phyloP scores from a whole-genome alignment of 2,888 invertebrate species.

The Cheilosia scutellata region DNA sequence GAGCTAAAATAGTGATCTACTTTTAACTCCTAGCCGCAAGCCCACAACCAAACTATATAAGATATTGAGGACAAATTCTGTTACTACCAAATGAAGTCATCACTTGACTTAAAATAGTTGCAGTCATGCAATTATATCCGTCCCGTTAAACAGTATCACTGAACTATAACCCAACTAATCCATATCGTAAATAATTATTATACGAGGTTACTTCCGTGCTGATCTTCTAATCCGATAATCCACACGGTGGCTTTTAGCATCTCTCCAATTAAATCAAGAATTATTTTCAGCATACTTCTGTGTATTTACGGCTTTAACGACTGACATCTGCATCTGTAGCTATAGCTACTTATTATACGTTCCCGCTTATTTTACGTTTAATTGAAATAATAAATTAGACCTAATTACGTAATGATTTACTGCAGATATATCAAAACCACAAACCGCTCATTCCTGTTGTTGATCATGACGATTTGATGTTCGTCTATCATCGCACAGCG shows the following conservation, averaged over 20 bases:
- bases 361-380: conserved; percentile 8
- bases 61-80: too few species aligned
- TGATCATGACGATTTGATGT: conserved; percentile 62
- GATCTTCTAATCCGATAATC: not conserved
- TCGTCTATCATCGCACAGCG: conserved; percentile 55
- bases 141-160: not conserved
- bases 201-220: not conserved
- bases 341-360: not conserved
- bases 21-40: too few species aligned
- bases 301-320: conserved; percentile 1
- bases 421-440: conserved; percentile 48
- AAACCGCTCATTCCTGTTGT: conserved; percentile 49
- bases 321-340: not conserved
- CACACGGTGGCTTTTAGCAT: not conserved
- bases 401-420: conserved; percentile 59
- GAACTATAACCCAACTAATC: not conserved
- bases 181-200: not conserved
- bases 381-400: conserved; percentile 54
- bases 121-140: not conserved
- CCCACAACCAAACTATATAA: too few species aligned
- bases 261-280: conserved; percentile 5
- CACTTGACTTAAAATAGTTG: too few species aligned
- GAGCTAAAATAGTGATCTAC: too few species aligned
- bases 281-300: not conserved
- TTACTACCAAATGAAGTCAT: too few species aligned